Evolutionary conservation across 2,113 vertebrate species (phyloP), one percentile per base, ranked within the genome.

Genomic region (Rhea americana): DNA sequence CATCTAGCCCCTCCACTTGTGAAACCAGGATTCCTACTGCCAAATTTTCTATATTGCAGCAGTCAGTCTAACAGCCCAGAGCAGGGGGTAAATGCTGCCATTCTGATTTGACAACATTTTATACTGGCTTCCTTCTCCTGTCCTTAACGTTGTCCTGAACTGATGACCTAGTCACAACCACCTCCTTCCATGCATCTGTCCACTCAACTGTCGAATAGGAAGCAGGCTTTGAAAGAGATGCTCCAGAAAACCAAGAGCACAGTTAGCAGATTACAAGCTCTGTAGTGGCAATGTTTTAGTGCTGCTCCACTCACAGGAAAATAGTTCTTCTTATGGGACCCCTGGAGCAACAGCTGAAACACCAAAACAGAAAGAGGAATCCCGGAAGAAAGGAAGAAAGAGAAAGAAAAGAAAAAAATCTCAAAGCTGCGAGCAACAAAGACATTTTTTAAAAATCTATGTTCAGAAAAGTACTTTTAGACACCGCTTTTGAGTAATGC

Each of bases 1-100:
- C 66, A 14, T 7, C n/a, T 71, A 43, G 43, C 63, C 51, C 43
- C 58, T 71, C 8, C 35, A 32, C 4, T 9, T 19, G 39, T 2
- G 30, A 16, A 48, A 48, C 19, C 9, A 25, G 13, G 3, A 55
- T 3, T 47, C 50, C 84, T 45, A 16, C 58, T 59, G 66, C 81
- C 37, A 48, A 74, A 24, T 8, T 8, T 2, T 24, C 28, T 39
- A 16, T 39, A 14, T 10, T 3, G 45, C 4, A 11, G 22, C 47
- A 48, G 39, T 13, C 51, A 11, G 66, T 21, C 6, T 6, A 7
- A 2, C 15, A 41, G 8, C 24, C 65, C n/a, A 12, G 21, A 18
- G 0, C 0, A 14, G 15, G 28, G 28, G 35, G 62, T 13, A 32
- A 73, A 45, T 4, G 15, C 39, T 61, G 81, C 66, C 62, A 2